A percentile compares a stretch with the other conserved stretches of the same genome.
These are phyloP conservation scores for Hiodon tergisus DNA, from an alignment of 2,113 vertebrate genomes.

Conservation along the genomic window DNA sequence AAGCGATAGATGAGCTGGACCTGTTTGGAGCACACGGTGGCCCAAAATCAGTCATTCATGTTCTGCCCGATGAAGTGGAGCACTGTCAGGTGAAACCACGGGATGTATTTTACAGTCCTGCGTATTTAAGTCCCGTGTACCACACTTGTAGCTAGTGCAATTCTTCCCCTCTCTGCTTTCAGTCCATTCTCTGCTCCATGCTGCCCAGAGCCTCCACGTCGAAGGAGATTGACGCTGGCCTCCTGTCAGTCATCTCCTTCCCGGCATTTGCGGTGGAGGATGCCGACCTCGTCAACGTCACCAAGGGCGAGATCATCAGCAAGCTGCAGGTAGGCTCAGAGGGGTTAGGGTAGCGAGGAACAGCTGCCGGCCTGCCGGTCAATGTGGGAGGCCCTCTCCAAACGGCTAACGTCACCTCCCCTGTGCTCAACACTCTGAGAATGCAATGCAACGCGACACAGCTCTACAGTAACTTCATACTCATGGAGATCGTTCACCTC, in stretches of 20 bases:
- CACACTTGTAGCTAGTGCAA: background rate
- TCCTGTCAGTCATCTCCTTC: constrained; percentile 92
- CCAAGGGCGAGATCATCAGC: constrained; percentile 91
- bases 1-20: constrained; percentile 96
- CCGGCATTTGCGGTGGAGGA: constrained; percentile 98
- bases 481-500: constrained; percentile 2
- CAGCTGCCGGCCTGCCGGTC: background rate
- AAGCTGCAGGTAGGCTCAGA: constrained; percentile 79
- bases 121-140: too few relatives aligned
- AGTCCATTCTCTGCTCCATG: constrained; percentile 98
- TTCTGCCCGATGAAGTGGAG: constrained; percentile 92
- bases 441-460: too few relatives aligned
- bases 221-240: constrained; percentile 95
- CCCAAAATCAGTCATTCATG: constrained; percentile 92
- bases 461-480: background rate
- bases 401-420: too few relatives aligned
- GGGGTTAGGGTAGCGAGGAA: background rate
- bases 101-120: background rate
- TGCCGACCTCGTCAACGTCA: constrained; percentile 80
- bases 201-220: constrained; percentile 92
- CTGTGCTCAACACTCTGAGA: too few relatives aligned
- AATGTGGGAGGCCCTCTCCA: background rate
- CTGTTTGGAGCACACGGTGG: constrained; percentile 92
- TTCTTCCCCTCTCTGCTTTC: constrained; percentile 22
- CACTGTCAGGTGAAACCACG: constrained; percentile 82